Base-by-base conservation (phyloP, 2,797 vertebrate genomes). In the Eupleurogrammus muticus region DNA sequence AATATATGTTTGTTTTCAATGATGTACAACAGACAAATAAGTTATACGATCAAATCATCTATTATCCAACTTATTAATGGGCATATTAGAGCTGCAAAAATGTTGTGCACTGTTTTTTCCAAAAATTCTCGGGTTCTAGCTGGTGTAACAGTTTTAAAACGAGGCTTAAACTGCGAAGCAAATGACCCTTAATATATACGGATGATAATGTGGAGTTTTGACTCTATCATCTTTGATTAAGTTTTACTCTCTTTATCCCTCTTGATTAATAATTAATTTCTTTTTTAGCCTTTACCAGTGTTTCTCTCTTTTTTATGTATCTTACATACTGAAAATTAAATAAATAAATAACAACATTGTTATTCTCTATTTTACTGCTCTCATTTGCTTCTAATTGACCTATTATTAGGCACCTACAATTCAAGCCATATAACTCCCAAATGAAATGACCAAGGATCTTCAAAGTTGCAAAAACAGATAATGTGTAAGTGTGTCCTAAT, bases 121-220 rank as follows among this genome's bases (percentile, higher is more conserved):
- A 28, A 28, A 6, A 28, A 28, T 28, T n/a, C 28, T 28, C 28
- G 3, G 28, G 28, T 28, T 28, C 6, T 6, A 28, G 28, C 28
- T 28, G 28, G 3, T 28, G 28, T 3, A 28, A 28, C 6, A n/a
- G n/a, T n/a, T n/a, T n/a, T n/a, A n/a, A n/a, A n/a, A n/a, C n/a
- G n/a, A n/a, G n/a, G n/a, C n/a, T n/a, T n/a, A n/a, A n/a, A n/a
- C n/a, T n/a, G n/a, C n/a, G n/a, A n/a, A n/a, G n/a, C n/a, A n/a
- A 36, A 32, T 80, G 60, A 70, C 63, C 77, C 78, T 57, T 66
- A 66, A 38, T 76, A 70, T 62, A 69, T 78, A n/a, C n/a, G 54
- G 19, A 50, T 34, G 23, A 57, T 63, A 79, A 75, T 69, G 21
- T 44, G 53, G 57, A 56, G 19, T 40, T 79, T 71, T 66, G 42